Evolutionary conservation across 2,888 invertebrate genomes (phyloP).

Genomic region (Epirrhoe alternata): DNA sequence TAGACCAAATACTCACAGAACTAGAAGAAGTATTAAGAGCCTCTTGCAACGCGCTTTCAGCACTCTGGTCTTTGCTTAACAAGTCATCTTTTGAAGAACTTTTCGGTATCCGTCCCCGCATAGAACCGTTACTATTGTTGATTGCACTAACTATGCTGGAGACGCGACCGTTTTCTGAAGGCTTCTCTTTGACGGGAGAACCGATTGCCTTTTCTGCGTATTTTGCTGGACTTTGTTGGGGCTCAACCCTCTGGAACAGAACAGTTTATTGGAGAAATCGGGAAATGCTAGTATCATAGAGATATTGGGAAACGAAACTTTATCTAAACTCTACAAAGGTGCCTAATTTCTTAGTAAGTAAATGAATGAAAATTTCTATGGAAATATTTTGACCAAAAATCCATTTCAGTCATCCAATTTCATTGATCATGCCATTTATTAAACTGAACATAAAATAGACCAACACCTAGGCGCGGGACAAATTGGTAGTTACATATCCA

Average conservation of each 20-base stretch:
- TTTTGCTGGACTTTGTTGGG: constrained; percentile 77
- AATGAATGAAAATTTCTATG: too few relatives aligned
- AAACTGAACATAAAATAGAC: too few relatives aligned
- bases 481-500: too few relatives aligned
- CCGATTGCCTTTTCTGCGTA: constrained; percentile 76
- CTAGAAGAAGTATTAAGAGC: constrained; percentile 76
- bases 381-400: too few relatives aligned
- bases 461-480: too few relatives aligned
- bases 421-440: too few relatives aligned
- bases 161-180: constrained; percentile 73
- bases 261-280: constrained; percentile 17
- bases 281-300: not conserved
- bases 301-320: too few relatives aligned
- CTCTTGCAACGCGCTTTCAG: constrained; percentile 70
- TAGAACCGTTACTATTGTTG: constrained; percentile 65
- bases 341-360: too few relatives aligned
- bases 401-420: too few relatives aligned
- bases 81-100: constrained; percentile 79
- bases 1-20: constrained; percentile 59
- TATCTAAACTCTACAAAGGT: too few relatives aligned
- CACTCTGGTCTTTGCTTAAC: constrained; percentile 64
- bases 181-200: constrained; percentile 56
- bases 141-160: constrained; percentile 78
- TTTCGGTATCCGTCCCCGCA: constrained; percentile 73
- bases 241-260: constrained; percentile 73